Percentiles rank a stretch among this genome's conserved stretches.
These are phyloP conservation scores for Sebastes steindachneri DNA, from an alignment of 2,797 vertebrate species.

Conservation along the genomic window DNA sequence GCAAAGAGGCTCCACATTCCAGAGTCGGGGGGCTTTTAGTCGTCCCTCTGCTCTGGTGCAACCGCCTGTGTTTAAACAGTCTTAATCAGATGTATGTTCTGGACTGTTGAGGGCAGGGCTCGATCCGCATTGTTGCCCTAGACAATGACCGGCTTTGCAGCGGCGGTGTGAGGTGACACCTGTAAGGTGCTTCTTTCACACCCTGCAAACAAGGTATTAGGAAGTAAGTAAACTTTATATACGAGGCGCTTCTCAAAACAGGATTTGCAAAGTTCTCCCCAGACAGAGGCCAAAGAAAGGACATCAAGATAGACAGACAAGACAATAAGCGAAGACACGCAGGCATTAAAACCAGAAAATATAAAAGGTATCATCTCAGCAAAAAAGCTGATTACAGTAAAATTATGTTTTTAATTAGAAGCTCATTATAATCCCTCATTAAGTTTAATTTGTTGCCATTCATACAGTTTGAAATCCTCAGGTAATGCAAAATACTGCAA, in stretches of 20 bases:
- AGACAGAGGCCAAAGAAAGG: constrained; percentile 11
- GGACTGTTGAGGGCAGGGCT: constrained; percentile 56
- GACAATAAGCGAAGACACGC: background rate
- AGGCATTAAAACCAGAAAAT: background rate
- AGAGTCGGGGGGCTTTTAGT: constrained; percentile 43
- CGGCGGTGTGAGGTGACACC: constrained; percentile 55
- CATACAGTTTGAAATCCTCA: background rate
- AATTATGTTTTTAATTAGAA: constrained; percentile 12
- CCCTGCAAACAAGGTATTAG: constrained; percentile 61
- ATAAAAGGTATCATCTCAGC: background rate
- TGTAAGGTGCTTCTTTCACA: constrained; percentile 59
- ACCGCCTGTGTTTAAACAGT: constrained; percentile 63
- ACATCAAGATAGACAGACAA: background rate
- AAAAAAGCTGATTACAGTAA: background rate
- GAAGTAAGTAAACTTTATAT: constrained; percentile 39
- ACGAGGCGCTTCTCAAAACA: constrained; percentile 15
- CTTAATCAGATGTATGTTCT: constrained; percentile 70
- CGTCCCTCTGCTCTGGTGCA: constrained; percentile 31
- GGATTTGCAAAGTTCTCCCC: background rate
- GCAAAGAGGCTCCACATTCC: constrained; percentile 62
- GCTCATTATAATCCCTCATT: background rate
- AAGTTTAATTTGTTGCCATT: constrained; percentile 27
- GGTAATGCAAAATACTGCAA: constrained; percentile 1
- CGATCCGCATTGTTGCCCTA: constrained; percentile 61
- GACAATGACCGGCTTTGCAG: constrained; percentile 65